Conservation (phyloP, 2,888 invertebrate genomes). For the Serrognathus titanus region DNA sequence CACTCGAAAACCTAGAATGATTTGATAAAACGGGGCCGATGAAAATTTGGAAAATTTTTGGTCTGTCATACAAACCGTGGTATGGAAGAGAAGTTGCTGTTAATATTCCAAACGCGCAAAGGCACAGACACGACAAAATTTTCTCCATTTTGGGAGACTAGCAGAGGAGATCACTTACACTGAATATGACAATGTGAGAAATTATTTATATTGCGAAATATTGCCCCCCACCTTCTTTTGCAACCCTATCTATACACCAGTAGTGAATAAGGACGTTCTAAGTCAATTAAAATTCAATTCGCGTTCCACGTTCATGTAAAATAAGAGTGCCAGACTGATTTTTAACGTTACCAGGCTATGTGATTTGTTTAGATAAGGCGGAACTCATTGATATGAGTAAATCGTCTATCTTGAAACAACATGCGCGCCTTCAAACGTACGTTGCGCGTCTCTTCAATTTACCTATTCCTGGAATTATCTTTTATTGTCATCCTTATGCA, state of each 20-base stretch:
- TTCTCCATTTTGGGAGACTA: slow-evolving; percentile 11
- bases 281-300: slow-evolving; percentile 39
- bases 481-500: not conserved
- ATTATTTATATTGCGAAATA: slow-evolving; percentile 37
- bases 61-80: slow-evolving; percentile 6
- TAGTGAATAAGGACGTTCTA: slow-evolving; percentile 32
- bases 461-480: slow-evolving; percentile 22
- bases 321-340: slow-evolving; percentile 43
- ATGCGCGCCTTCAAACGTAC: slow-evolving; percentile 14
- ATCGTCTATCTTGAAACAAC: slow-evolving; percentile 25
- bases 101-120: slow-evolving; percentile 17
- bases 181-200: slow-evolving; percentile 20
- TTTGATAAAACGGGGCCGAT: not conserved
- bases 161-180: slow-evolving; percentile 5
- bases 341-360: slow-evolving; percentile 42
- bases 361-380: slow-evolving; percentile 40
- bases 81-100: slow-evolving; percentile 7
- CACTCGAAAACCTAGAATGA: no score
- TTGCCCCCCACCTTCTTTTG: slow-evolving; percentile 31
- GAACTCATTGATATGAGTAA: slow-evolving; percentile 36
- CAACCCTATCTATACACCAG: slow-evolving; percentile 34
- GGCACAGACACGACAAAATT: slow-evolving; percentile 20
- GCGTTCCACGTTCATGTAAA: slow-evolving; percentile 41
- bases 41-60: not conserved
- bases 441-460: slow-evolving; percentile 17